Base-by-base conservation (phyloP, 2,888 invertebrate genomes). In the Acleris cristana region DNA sequence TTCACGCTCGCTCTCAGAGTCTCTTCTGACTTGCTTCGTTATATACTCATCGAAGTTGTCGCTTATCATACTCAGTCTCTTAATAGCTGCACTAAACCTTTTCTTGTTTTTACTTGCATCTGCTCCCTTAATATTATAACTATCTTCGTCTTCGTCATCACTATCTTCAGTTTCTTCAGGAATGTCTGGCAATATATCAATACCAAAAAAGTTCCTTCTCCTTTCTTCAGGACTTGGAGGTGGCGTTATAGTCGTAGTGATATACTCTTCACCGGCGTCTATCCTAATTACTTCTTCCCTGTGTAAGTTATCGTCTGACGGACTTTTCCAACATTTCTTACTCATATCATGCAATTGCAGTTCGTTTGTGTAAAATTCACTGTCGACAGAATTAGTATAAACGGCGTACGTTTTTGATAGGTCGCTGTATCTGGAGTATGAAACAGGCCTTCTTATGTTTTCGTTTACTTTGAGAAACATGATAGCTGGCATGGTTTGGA, bases 141-240 rank as follows among this genome's bases (percentile, higher is more conserved):
- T 85, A 21, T 76, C 75, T 14, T 87, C 87, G 48, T 72, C 73
- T 1, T 75, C 71, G 12, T 73, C 73, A 12, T 85, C 85, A 48
- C 84, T 86, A 21, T 86, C 85, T 77, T 93, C 93, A 65, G 87
- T 92, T 76, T 93, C 93, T 79, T 94, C 94, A 4, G 90, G 90
- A 79, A 94, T 94, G 80, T 93, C 90, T 26, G 94, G 93, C 65
- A 94, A 79, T 75, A 93, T 91, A 76, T 93, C 90, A 53, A 93
- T 92, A 4, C 93, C 93, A 72, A 90, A 91, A 52, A 92, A 84
- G 71, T 90, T 92, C 76, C 89, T 85, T 61, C 89, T 82, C 69
- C 87, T 92, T 73, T 93, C 92, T 73, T 93, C 92, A 16, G 90
- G 90, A 71, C 90, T 90, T 21, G 90, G 90, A 6, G 90, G 92